Conservation (phyloP, 2,888 invertebrate genomes). For the Ommatoiulus sabulosus region DNA sequence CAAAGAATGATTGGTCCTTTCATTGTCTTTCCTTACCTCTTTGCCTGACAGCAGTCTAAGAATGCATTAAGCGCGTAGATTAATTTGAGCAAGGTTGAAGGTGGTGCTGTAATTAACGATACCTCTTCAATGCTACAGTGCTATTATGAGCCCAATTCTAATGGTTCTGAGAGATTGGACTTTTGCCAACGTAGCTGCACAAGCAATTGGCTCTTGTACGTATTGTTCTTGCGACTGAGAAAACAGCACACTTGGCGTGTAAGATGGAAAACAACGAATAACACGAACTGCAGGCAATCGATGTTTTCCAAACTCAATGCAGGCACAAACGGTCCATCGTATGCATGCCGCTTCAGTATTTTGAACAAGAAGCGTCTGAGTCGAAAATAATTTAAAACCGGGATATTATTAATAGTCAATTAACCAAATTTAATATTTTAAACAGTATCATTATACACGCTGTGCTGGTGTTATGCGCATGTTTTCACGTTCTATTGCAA, state of each 20-base stretch:
- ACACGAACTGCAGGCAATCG: neutral
- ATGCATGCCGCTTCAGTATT: neutral
- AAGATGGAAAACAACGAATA: too few species aligned
- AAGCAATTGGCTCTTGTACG: neutral
- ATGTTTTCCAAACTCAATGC: too few species aligned
- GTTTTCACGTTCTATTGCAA: too few species aligned
- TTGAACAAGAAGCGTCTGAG: neutral
- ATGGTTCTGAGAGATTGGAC: neutral
- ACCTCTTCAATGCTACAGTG: neutral
- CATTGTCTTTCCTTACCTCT: slow-evolving; percentile 38
- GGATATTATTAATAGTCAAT: too few species aligned
- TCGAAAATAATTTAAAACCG: too few species aligned
- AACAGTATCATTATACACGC: too few species aligned
- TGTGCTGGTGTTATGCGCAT: too few species aligned
- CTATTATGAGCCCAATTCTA: neutral
- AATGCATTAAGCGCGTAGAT: slow-evolving; percentile 30
- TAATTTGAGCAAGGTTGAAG: neutral
- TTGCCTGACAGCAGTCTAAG: slow-evolving; percentile 23
- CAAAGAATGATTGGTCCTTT: neutral
- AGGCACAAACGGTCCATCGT: neutral
- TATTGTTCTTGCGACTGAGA: neutral
- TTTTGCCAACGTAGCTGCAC: neutral
- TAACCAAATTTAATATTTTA: too few species aligned
- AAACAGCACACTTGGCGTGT: neutral
- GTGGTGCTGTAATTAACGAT: neutral